Base-by-base conservation (phyloP, 2,797 vertebrate genomes). In the Apodemus agrarius region DNA sequence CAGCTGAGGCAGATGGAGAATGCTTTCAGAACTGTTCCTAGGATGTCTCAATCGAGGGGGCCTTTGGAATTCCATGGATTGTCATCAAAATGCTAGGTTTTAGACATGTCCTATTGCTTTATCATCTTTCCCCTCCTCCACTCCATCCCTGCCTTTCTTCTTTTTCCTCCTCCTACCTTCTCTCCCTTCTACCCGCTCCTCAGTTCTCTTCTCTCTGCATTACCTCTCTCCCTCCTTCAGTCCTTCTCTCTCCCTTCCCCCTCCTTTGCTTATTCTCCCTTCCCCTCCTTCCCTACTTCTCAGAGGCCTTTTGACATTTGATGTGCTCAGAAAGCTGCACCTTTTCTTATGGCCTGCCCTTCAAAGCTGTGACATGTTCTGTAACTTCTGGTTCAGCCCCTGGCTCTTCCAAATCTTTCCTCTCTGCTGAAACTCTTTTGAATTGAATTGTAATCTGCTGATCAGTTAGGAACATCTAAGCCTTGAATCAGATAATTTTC, bases 101-200 rank as follows among this genome's bases (percentile, higher is more conserved):
- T 17, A 3, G 57, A 6, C 67, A 74, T 40, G 40, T 31, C 21
- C 10, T 76, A 0, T 61, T 40, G 13, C 2, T 80, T 78, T 40
- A 49, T 82, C 81, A 1, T n/a, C 14, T 84, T 52, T 2, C 9
- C 72, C 13, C 57, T 16, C 46, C 19, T 16, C 24, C 65, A 21
- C 1, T 6, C 16, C 4, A 4, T 24, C 2, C 2, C 17, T 19
- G 6, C 59, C 13, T 24, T 22, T 22, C 34, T 24, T 22, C 29
- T 26, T 2, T 21, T 7, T 13, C 31, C 4, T 29, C 19, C 12
- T 76, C 63, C 6, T 21, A n/a, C 17, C n/a, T 72, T 22, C 4
- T 37, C 8, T 19, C 14, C 14, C 4, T 9, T 29, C 31, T 59
- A 3, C 5, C 19, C 8, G 3, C 19, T 2, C 1, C 29, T 21